Evolutionary conservation across 92 coral and sea anemone species (phyloP).

Genomic region (Epizoanthus illoricatus): DNA sequence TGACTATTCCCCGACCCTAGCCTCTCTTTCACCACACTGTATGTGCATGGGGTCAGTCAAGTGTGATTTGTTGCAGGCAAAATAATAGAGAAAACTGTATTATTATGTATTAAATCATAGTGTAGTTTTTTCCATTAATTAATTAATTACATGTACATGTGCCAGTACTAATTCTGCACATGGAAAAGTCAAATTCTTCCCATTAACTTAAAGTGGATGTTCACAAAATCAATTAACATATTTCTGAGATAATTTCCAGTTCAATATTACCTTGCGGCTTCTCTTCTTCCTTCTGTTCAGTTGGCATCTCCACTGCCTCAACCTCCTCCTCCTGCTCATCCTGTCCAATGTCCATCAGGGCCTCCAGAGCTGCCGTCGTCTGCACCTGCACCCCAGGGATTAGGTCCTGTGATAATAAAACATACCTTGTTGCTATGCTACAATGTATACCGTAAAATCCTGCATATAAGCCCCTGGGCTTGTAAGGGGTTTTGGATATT

Average conservation of each 20-base stretch:
- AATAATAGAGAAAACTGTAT: too few relatives aligned
- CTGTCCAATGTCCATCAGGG: slow-evolving; percentile 94
- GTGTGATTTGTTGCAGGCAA: too few relatives aligned
- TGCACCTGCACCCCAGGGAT: slow-evolving; percentile 97
- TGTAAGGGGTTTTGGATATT: too few relatives aligned
- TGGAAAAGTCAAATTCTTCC: neutral
- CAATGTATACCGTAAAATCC: neutral
- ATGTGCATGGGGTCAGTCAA: too few relatives aligned
- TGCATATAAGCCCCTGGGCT: too few relatives aligned
- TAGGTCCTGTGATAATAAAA: slow-evolving; percentile 55
- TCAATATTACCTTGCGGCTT: slow-evolving; percentile 37
- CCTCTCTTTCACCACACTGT: too few relatives aligned
- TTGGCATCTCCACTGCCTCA: slow-evolving; percentile 57
- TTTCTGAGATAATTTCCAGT: neutral
- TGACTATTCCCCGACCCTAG: too few relatives aligned
- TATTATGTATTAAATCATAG: too few relatives aligned
- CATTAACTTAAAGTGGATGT: neutral
- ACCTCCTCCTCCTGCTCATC: slow-evolving; percentile 81
- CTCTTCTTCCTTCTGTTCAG: slow-evolving; percentile 51
- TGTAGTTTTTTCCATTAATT: too few relatives aligned
- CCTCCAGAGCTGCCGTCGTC: slow-evolving; percentile 92
- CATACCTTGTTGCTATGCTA: neutral
- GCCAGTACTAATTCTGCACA: too few relatives aligned
- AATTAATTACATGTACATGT: too few relatives aligned
- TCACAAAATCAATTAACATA: too few relatives aligned